These are phyloP conservation scores for Apus apus DNA, from an alignment of 2,113 vertebrate genomes.

Conservation along the genomic window DNA sequence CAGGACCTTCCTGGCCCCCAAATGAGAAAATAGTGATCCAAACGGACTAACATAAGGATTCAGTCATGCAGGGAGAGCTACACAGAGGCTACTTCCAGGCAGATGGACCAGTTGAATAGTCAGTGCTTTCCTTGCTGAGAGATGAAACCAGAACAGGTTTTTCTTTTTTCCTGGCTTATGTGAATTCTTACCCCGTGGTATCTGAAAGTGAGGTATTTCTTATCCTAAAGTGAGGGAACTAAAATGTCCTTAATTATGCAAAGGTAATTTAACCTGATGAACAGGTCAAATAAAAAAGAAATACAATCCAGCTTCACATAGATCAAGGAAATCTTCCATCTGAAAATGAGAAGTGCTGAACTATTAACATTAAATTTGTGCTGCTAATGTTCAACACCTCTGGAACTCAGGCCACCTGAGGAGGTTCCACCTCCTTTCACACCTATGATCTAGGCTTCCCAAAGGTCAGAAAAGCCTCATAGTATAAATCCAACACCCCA, in stretches of 20 bases:
- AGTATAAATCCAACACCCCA: neutral
- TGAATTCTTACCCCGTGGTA: neutral
- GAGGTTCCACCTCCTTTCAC: neutral
- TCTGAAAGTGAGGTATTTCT: neutral
- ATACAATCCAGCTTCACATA: neutral
- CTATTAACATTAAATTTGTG: neutral
- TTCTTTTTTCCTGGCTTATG: neutral
- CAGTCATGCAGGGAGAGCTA: neutral
- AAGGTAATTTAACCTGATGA: neutral
- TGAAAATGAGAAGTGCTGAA: neutral
- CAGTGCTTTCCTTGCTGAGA: neutral
- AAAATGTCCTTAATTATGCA: neutral
- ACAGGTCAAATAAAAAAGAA: neutral
- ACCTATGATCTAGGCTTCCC: neutral
- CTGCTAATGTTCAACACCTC: neutral
- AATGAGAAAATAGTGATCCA: conserved; percentile 57
- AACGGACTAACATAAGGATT: conserved; percentile 41
- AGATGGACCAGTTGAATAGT: conserved; percentile 7
- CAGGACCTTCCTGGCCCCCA: neutral
- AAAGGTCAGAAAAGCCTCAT: neutral
- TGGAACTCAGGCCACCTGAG: neutral
- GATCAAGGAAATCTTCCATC: neutral
- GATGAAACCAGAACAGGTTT: conserved; percentile 18
- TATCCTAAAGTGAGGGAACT: neutral
- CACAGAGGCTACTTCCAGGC: neutral